These are phyloP conservation scores for Harpalus rubripes DNA, from an alignment of 2,888 invertebrate genomes.

Conservation along the genomic window DNA sequence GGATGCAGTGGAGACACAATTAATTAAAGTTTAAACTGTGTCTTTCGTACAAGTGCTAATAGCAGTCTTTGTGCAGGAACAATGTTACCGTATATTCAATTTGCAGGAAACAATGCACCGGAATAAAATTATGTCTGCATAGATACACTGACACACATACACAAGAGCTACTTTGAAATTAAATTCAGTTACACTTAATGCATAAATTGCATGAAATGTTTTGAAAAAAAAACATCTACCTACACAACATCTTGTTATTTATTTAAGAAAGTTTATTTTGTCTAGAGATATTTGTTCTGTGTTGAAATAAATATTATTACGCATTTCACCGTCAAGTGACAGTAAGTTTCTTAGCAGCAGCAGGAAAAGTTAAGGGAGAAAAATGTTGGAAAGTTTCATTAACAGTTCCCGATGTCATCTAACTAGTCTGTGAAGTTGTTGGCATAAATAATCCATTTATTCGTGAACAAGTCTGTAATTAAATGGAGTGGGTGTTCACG, in stretches of 20 bases:
- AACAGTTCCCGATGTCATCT: conserved; percentile 12
- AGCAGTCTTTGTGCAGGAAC: conserved; percentile 16
- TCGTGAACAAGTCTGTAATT: conserved; percentile 4
- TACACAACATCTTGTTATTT: conserved; percentile 18
- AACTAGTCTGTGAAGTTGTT: conserved; percentile 30
- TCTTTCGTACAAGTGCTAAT: conserved; percentile 14
- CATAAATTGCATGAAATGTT: background rate
- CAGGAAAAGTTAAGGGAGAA: conserved; percentile 1
- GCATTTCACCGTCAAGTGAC: conserved; percentile 9
- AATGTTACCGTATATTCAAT: conserved; percentile 16
- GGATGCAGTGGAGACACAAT: conserved; percentile 9
- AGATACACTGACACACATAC: background rate
- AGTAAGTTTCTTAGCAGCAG: background rate
- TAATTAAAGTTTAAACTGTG: conserved; percentile 36
- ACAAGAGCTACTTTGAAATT: background rate
- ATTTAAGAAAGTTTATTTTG: conserved; percentile 22
- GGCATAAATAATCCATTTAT: conserved; percentile 54
- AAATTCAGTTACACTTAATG: conserved; percentile 4
- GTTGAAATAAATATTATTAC: background rate
- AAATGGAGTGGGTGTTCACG: background rate
- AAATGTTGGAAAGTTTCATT: conserved; percentile 35
- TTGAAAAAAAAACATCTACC: background rate
- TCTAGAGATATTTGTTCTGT: conserved; percentile 17
- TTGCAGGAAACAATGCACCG: conserved; percentile 21
- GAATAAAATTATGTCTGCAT: conserved; percentile 32